A percentile compares a stretch with the other conserved stretches of the same genome.
Conservation (phyloP, 1,140 invertebrate species). For the Bombus picipes region DNA sequence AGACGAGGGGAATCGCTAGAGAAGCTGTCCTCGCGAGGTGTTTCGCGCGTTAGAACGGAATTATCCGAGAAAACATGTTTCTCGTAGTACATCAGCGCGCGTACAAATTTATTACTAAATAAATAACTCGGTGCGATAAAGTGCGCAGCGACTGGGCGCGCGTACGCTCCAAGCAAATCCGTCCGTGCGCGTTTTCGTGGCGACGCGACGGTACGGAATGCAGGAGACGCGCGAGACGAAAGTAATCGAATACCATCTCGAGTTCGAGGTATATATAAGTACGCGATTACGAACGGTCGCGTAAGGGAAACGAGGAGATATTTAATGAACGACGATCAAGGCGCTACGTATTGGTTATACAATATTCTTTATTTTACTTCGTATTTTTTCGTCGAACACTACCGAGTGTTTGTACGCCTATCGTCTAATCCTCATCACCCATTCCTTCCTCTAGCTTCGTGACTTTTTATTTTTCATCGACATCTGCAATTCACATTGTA, state of each 20-base stretch:
- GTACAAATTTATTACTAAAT: constrained; percentile 64
- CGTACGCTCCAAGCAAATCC: constrained; percentile 5
- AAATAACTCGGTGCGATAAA: constrained; percentile 54
- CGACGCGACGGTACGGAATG: constrained; percentile 43
- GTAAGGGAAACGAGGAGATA: constrained; percentile 56
- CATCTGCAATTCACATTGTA: not conserved
- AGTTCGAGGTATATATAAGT: constrained; percentile 41
- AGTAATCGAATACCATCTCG: constrained; percentile 68
- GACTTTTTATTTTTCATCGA: not conserved
- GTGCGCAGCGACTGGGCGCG: constrained; percentile 25
- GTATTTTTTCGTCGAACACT: constrained; percentile 49
- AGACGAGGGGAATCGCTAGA: not conserved
- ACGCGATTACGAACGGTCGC: constrained; percentile 18
- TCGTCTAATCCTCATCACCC: constrained; percentile 8
- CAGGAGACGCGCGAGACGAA: constrained; percentile 60
- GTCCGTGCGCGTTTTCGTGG: constrained; percentile 4
- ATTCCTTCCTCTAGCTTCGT: not conserved
- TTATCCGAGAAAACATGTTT: constrained; percentile 59
- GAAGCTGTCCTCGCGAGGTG: constrained; percentile 4
- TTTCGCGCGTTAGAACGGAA: constrained; percentile 53
- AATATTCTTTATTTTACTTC: constrained; percentile 68
- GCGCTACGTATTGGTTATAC: constrained; percentile 54
- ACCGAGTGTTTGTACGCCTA: constrained; percentile 15
- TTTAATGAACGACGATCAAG: constrained; percentile 65
- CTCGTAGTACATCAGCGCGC: constrained; percentile 58